These are phyloP conservation scores for Pasiphila rectangulata DNA, from an alignment of 2,888 invertebrate species.

Conservation along the genomic window DNA sequence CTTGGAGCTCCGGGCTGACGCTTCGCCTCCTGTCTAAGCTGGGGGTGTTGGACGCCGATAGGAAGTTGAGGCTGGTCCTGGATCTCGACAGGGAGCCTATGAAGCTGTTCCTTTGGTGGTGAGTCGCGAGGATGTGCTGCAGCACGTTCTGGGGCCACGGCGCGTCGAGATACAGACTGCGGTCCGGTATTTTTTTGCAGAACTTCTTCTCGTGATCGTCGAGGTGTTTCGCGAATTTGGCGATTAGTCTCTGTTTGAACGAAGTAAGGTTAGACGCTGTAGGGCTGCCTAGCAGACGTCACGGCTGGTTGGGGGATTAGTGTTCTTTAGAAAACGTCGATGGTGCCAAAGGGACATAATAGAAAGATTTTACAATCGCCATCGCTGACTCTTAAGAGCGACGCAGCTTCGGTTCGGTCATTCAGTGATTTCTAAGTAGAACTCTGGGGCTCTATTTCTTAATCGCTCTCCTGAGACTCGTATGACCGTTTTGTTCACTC, in stretches of 20 bases:
- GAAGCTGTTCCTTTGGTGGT: constrained; percentile 69
- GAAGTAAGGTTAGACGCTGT: constrained; percentile 4
- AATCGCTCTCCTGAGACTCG: too few relatives aligned
- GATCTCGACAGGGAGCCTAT: constrained; percentile 80
- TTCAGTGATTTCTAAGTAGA: too few relatives aligned
- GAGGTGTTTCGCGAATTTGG: constrained; percentile 62
- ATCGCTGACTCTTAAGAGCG: too few relatives aligned
- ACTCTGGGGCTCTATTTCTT: too few relatives aligned
- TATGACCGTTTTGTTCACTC: too few relatives aligned
- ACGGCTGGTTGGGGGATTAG: background rate
- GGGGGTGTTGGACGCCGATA: constrained; percentile 57
- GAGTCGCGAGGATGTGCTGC: constrained; percentile 61
- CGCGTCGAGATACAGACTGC: constrained; percentile 53
- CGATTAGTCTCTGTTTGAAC: constrained; percentile 58
- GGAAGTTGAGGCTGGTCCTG: constrained; percentile 75
- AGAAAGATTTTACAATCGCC: too few relatives aligned
- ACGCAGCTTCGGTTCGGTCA: too few relatives aligned
- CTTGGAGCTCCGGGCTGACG: constrained; percentile 52
- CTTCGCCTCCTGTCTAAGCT: constrained; percentile 58
- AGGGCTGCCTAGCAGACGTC: constrained; percentile 1
- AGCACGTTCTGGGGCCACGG: constrained; percentile 74
- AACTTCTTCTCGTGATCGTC: constrained; percentile 73
- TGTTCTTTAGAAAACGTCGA: background rate
- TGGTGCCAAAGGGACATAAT: too few relatives aligned
- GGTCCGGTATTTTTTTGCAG: constrained; percentile 60